Evolutionary conservation across 1,140 invertebrate genomes (phyloP), one percentile per base, ranked within the genome.

Genomic region (Andrena cerasifolii): DNA sequence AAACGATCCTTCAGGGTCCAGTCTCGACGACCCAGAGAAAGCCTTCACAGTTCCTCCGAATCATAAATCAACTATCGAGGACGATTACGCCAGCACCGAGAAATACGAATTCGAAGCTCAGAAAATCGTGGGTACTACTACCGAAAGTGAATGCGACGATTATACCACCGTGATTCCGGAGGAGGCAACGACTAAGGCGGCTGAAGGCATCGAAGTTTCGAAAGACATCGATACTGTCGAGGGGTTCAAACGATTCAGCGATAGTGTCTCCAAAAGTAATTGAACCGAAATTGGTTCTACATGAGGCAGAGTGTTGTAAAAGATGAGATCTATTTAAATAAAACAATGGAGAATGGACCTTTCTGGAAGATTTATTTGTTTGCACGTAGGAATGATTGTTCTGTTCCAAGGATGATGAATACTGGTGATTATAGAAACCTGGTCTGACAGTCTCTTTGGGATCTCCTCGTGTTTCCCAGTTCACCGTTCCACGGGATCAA

Each of bases 161-260:
- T 61, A 40, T 14, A 74, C 66, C 3, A 59, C 78, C 16, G 16
- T 47, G 1, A 2, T 40, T 7, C 61, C 66, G 3, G 49, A 72
- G 3, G 49, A 36, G 1, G 14, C 24, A 16, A 73, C 26, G 3
- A 10, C 16, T 0, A 62, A 70, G 0, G 12, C 21, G 10, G 62
- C 26, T 0, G 49, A 58, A 21, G 76, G 12, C 16, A 28, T 26
- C 0, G 61, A 70, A 8, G 12, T 53, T 54, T 54, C 31, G 6
- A 85, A 67, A 21, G 74, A 86, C 40, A 56, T 88, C 4, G 86
- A 89, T 54, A 89, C 82, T 0, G 5, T 81, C 3, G 82, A 89
- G 51, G 85, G 79, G 16, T 89, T 89, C 58, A 80, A 87, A 83
- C 54, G 83, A 43, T 89, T 90, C 26, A 83, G 79, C 8, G 85